Conservation (phyloP, 2,888 invertebrate genomes). For the Rutpela maculata region DNA sequence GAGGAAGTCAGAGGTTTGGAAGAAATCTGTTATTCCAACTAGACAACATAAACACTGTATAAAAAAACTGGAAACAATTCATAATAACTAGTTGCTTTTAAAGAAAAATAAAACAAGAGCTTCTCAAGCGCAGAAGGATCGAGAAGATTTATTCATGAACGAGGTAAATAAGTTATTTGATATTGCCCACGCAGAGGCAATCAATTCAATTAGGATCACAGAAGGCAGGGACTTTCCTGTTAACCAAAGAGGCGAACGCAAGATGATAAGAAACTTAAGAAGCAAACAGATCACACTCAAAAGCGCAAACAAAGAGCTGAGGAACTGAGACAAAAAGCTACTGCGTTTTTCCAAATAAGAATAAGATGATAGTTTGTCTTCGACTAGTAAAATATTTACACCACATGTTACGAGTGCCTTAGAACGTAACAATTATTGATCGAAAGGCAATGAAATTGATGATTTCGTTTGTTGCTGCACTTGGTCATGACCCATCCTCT, state of each 20-base stretch:
- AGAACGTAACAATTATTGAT: too few species aligned
- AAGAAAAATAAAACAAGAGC: background rate
- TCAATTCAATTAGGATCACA: background rate
- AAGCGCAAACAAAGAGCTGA: background rate
- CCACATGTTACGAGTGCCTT: too few species aligned
- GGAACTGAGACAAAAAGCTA: background rate
- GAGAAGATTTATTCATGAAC: background rate
- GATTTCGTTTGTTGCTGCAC: too few species aligned
- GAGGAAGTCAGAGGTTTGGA: constrained; percentile 5
- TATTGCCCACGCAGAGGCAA: background rate
- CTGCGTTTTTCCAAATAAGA: too few species aligned
- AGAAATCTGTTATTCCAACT: background rate
- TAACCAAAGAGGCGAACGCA: background rate
- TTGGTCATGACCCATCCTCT: too few species aligned
- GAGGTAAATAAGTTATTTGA: background rate
- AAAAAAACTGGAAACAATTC: background rate
- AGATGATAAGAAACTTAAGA: background rate
- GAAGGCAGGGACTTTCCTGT: background rate
- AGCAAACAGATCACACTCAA: background rate
- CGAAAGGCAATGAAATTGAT: too few species aligned
- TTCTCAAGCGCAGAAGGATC: background rate
- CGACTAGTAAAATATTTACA: too few species aligned
- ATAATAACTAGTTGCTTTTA: background rate
- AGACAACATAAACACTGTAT: background rate
- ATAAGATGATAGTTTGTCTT: too few species aligned